Evolutionary conservation across 2,113 vertebrate genomes (phyloP).

Genomic region (Podarcis raffonei): DNA sequence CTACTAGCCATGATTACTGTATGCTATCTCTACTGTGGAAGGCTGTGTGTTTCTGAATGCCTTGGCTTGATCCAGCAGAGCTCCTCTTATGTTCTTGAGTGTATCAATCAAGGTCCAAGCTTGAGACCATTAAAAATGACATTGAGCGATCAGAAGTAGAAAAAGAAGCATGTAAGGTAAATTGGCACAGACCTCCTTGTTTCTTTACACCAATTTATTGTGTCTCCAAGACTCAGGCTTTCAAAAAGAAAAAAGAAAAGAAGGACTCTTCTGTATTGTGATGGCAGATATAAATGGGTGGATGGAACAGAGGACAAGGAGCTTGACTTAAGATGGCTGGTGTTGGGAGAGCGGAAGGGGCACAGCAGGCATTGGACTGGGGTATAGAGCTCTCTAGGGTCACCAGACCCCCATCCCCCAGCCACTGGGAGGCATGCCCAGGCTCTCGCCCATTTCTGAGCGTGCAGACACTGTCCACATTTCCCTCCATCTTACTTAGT

Average conservation of each 20-base stretch:
- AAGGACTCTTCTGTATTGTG: neutral
- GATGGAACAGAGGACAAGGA: neutral
- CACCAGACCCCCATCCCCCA: neutral
- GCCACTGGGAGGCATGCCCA: neutral
- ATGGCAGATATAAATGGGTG: neutral
- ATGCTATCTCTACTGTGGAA: too few relatives aligned
- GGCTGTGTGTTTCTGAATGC: too few relatives aligned
- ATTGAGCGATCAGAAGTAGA: neutral
- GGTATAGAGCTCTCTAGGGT: neutral
- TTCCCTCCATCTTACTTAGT: neutral
- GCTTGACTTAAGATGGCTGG: neutral
- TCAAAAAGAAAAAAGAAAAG: neutral
- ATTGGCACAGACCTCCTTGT: neutral
- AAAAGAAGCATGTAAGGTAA: too few relatives aligned
- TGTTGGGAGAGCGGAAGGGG: neutral
- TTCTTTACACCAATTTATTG: neutral
- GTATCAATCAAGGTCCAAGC: neutral
- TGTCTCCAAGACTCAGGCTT: neutral
- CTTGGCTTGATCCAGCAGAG: neutral
- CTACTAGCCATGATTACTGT: too few relatives aligned
- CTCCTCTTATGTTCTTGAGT: neutral
- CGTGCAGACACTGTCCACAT: neutral
- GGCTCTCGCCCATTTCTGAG: neutral
- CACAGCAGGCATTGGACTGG: neutral
- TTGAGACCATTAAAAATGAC: neutral